These are phyloP conservation scores for Callosobruchus maculatus DNA, from an alignment of 2,888 invertebrate species.

Conservation along the genomic window DNA sequence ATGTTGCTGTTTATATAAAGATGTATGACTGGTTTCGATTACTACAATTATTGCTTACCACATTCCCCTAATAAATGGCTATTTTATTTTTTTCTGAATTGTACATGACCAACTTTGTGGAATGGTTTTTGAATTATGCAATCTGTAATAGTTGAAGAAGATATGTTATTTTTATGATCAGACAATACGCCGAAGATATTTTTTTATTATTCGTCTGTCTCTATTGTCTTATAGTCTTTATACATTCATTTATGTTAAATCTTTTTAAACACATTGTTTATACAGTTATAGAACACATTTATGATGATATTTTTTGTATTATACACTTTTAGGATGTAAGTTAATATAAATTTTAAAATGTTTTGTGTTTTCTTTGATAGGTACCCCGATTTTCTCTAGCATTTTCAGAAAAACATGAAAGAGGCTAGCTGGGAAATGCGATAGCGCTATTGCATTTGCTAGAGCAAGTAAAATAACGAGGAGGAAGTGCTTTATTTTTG, in stretches of 20 bases:
- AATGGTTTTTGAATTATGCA: neutral
- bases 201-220: slow-evolving; percentile 18
- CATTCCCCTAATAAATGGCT: neutral
- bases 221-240: slow-evolving; percentile 20
- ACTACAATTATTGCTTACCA: neutral
- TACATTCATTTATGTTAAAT: slow-evolving; percentile 25
- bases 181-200: slow-evolving; percentile 15
- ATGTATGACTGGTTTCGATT: neutral
- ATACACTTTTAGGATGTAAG: slow-evolving; percentile 40
- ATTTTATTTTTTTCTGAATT: neutral
- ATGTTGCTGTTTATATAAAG: neutral
- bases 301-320: slow-evolving; percentile 47
- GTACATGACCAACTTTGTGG: neutral
- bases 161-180: slow-evolving; percentile 14
- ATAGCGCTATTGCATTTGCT: too few relatives aligned
- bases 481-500: too few relatives aligned
- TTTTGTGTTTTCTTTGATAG: neutral
- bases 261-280: slow-evolving; percentile 40
- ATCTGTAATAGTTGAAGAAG: neutral
- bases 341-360: slow-evolving; percentile 24
- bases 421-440: too few relatives aligned
- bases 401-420: too few relatives aligned
- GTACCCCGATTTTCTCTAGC: too few relatives aligned
- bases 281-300: slow-evolving; percentile 37
- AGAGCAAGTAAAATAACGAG: too few relatives aligned